A percentile compares a stretch with the other conserved stretches of the same genome.
These are phyloP conservation scores for Itoplectis maculator DNA, from an alignment of 2,888 invertebrate genomes.

Conservation along the genomic window DNA sequence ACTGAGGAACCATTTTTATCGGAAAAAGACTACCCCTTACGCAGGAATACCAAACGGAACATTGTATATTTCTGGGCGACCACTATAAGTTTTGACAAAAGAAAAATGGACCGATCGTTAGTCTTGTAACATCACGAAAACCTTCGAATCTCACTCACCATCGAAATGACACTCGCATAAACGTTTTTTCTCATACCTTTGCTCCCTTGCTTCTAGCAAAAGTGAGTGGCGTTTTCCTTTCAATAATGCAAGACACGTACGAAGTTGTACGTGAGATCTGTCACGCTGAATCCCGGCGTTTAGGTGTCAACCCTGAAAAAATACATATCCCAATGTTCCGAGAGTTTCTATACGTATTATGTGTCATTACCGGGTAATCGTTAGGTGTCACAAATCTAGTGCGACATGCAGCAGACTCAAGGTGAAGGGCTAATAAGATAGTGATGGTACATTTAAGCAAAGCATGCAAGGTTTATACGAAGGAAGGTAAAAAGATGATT, in stretches of 20 bases:
- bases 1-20: no score
- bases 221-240: neutral
- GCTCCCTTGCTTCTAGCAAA: neutral
- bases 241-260: neutral
- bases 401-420: constrained; percentile 33
- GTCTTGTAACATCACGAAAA: neutral
- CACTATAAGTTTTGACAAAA: neutral
- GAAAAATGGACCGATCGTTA: neutral
- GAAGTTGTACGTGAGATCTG: neutral
- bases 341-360: constrained; percentile 18
- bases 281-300: neutral
- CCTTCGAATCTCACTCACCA: neutral
- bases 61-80: neutral
- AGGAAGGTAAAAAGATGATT: neutral
- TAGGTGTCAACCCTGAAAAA: constrained; percentile 17
- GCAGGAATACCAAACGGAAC: neutral
- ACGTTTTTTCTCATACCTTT: neutral
- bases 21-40: no score
- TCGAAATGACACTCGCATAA: neutral
- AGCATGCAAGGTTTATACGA: neutral
- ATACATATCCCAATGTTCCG: neutral
- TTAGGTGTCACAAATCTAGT: constrained; percentile 27
- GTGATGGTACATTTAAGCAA: neutral
- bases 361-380: constrained; percentile 41
- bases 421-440: neutral